These are phyloP conservation scores for Clarias macrocephalus DNA, from an alignment of 2,113 vertebrate genomes.

Conservation along the genomic window DNA sequence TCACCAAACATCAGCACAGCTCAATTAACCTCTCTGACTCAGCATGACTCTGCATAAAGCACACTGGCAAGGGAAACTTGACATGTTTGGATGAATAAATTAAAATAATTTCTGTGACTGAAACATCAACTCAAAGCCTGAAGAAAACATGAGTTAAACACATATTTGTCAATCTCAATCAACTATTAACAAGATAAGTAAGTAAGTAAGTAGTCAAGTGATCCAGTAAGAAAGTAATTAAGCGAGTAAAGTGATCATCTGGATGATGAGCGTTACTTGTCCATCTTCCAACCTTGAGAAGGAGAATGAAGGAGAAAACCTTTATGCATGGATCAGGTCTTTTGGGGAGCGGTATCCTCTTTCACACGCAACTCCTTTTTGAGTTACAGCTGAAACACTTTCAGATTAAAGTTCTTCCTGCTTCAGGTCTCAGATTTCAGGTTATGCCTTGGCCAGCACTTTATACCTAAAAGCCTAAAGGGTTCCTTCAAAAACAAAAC, in stretches of 20 bases:
- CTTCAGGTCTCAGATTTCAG: conserved; percentile 15
- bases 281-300: conserved; percentile 20
- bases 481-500: conserved; percentile 25
- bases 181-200: neutral
- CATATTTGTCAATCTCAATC: neutral
- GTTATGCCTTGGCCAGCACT: conserved; percentile 12
- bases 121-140: neutral
- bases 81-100: conserved; percentile 26
- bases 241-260: neutral
- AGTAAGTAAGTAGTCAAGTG: neutral
- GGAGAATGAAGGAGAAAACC: neutral
- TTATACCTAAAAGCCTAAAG: conserved; percentile 33
- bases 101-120: neutral
- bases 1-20: conserved; percentile 24
- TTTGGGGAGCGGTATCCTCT: conserved; percentile 18
- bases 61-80: conserved; percentile 1
- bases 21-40: conserved; percentile 38
- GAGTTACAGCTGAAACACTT: neutral
- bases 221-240: neutral
- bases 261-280: neutral
- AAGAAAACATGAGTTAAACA: conserved; percentile 16
- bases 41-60: conserved; percentile 26
- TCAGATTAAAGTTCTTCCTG: conserved; percentile 22
- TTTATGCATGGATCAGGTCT: conserved; percentile 22
- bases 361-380: conserved; percentile 4